Evolutionary conservation across 2,113 vertebrate genomes (phyloP).

Genomic region (Physeter macrocephalus): DNA sequence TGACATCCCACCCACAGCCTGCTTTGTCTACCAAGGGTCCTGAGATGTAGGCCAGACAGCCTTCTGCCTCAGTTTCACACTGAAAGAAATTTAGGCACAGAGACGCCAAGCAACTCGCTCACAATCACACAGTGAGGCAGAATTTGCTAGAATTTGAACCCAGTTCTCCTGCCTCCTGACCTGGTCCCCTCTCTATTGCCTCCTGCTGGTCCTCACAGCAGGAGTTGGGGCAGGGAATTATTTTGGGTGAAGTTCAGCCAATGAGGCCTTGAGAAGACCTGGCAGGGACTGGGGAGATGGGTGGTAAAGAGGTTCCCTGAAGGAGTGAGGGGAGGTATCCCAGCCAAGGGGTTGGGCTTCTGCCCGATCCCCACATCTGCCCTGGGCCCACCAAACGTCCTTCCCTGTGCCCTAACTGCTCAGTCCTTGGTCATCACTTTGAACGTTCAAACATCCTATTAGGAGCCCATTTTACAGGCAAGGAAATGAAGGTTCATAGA

Average conservation of each 20-base stretch:
- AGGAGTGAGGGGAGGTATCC: neutral
- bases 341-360: too few relatives aligned
- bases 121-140: neutral
- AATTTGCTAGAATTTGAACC: neutral
- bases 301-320: neutral
- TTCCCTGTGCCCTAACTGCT: neutral
- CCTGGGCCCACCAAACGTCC: too few relatives aligned
- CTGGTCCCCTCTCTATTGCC: neutral
- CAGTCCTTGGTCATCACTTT: too few relatives aligned
- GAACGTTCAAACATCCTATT: neutral
- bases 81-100: neutral
- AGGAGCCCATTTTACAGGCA: neutral
- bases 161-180: neutral
- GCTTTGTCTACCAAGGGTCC: neutral
- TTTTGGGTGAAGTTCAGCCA: neutral
- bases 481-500: neutral
- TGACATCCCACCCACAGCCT: accelerated
- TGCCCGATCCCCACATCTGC: neutral
- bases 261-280: neutral
- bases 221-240: neutral
- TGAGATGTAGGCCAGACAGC: neutral
- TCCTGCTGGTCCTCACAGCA: neutral
- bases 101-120: neutral
- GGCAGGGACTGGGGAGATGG: neutral
- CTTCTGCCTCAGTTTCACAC: neutral